Base-by-base conservation (phyloP, 2,797 vertebrate species). In the Gobio occitaniae region DNA sequence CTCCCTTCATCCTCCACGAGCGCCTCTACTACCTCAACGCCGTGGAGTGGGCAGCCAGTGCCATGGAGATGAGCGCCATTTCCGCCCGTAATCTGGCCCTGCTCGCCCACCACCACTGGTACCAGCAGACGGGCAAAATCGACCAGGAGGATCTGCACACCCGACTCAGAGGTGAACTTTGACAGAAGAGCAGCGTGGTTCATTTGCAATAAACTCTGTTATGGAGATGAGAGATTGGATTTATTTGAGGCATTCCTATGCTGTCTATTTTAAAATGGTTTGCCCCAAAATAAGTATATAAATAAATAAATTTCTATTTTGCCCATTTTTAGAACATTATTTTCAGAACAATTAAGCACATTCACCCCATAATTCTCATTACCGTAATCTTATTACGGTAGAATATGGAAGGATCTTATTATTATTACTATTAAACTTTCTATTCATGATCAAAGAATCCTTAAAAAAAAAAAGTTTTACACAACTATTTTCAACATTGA, bases 11-110 rank as follows among this genome's bases (percentile, higher is more conserved):
- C 79, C 94, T 99, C 69, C 97, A 97, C 0, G 89, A 96, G 19
- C 91, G 89, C 0, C 88, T 99, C 10, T 99, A 98, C 92, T 97
- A 98, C 91, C 88, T 98, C 87, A 99, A 90, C 0, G 91, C 96
- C 19, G 91, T 98, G 1, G 98, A 99, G 93, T 96, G 94, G 89
- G 96, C 94, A 0, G 97, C 97, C 0, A 98, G 98, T 0, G 95
- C 97, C 88, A 96, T 99, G 96, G 98, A 99, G 91, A 97, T 98
- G 96, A 97, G 96, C 0, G 95, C 96, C 74, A 94, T 98, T 13
- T 93, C 97, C 0, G 97, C 96, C 79, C 94, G 97, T 78, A 99
- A 99, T 1, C 84, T 94, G 0, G 98, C 95, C 0, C 94, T 99
- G 72, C 95, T 99, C 1, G 96, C 97, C 1, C 95, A 96, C 84